Evolutionary conservation across 2,797 vertebrate genomes (phyloP), one percentile per base, ranked within the genome.

Genomic region (Nyctibius grandis): DNA sequence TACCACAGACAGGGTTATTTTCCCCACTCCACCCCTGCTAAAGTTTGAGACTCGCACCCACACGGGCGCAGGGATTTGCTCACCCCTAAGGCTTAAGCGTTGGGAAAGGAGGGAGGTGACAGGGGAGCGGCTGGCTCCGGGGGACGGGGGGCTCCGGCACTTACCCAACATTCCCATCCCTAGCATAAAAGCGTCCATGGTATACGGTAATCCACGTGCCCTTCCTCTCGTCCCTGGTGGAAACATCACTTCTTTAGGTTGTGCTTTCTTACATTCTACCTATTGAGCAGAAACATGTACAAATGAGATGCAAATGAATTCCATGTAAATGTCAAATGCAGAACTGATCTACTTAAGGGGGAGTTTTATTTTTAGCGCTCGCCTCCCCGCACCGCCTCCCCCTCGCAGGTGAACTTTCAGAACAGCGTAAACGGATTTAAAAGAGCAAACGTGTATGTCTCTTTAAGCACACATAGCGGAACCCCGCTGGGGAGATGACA

Each of bases 201-300:
- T 99, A 94, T 99, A 99, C 91, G 99, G 99, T 92, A 99, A 98
- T 81, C 99, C 99, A 95, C 99, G 98, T 93, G 99, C 99, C 98
- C 99, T 98, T 96, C 99, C 99, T 97, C 99, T 98, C 70, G 99
- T 99, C 97, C 99, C 99, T 91, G 99, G 99, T 88, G 99, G 99
- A 98, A 99, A 99, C 99, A 99, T 99, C 98, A 99, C 99, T 98
- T 99, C 99, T 98, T 99, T 99, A 97, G 99, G 99, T 98, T 99
- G 99, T 98, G 99, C 99, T 98, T 99, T 99, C 99, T 99, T 99
- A 99, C 99, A 99, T 99, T 99, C 99, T 99, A 99, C 99, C 99
- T 99, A 99, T 98, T 98, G 97, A 98, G 97, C 97, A 98, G 97
- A 98, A 97, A 98, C 93, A 98, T 20, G 94, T 81, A 98, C 97